phyloP scores from a whole-genome alignment of 2,113 vertebrate genomes.

The Holacanthus passer region DNA sequence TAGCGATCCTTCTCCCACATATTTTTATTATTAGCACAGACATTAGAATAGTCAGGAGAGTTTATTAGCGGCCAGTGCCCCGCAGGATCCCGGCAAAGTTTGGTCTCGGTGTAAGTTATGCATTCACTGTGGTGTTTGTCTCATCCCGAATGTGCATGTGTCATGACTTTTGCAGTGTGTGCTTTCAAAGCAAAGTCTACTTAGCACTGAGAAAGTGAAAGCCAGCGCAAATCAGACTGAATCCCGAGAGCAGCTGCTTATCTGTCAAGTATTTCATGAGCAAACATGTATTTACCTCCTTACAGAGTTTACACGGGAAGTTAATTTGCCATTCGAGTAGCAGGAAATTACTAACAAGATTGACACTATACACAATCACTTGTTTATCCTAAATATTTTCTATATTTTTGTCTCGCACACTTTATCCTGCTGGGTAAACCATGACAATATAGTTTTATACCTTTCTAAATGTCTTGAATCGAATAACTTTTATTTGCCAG shows the following conservation, averaged over 20 bases:
- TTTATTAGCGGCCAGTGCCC: constrained; percentile 47
- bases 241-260: constrained; percentile 70
- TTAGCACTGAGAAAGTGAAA: constrained; percentile 47
- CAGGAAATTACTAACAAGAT: constrained; percentile 61
- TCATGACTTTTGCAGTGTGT: constrained; percentile 63
- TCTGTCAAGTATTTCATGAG: constrained; percentile 65
- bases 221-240: constrained; percentile 55
- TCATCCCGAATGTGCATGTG: constrained; percentile 47
- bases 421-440: neutral
- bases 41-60: constrained; percentile 39
- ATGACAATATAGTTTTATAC: neutral
- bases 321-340: constrained; percentile 61
- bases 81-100: constrained; percentile 14
- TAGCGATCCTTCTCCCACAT: constrained; percentile 67
- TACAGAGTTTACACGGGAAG: constrained; percentile 48
- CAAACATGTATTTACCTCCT: constrained; percentile 70
- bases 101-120: constrained; percentile 17
- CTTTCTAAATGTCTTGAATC: neutral
- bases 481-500: constrained; percentile 18
- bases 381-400: constrained; percentile 53
- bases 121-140: constrained; percentile 52
- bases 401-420: neutral
- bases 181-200: constrained; percentile 54
- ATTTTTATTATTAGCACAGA: constrained; percentile 71
- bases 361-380: constrained; percentile 30